Conservation (phyloP, 2,113 vertebrate species). For the Myiozetetes cayanensis region DNA sequence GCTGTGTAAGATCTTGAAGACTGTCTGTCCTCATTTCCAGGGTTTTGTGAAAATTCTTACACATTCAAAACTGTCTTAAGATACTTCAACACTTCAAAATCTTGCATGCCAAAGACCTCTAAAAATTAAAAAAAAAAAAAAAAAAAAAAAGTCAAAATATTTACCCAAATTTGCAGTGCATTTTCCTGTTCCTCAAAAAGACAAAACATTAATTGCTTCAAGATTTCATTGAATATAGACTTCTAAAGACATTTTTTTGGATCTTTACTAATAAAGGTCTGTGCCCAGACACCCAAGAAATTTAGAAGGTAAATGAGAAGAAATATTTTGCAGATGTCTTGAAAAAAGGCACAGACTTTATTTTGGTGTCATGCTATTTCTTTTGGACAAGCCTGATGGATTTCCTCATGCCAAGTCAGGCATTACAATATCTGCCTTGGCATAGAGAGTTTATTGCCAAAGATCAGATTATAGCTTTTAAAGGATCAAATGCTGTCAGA, state of each 20-base stretch:
- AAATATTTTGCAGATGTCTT: background rate
- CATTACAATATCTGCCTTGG: background rate
- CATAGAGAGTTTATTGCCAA: background rate
- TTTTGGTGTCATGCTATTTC: background rate
- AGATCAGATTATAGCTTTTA: background rate
- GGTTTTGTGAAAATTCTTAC: background rate
- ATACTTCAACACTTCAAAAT: background rate
- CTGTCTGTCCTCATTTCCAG: background rate
- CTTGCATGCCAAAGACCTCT: background rate
- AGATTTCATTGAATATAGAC: background rate
- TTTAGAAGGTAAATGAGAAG: background rate
- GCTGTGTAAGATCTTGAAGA: background rate
- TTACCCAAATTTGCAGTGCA: background rate
- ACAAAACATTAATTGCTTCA: background rate
- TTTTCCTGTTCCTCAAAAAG: background rate
- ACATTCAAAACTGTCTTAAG: background rate
- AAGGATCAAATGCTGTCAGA: background rate
- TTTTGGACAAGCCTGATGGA: background rate
- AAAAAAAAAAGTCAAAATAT: background rate
- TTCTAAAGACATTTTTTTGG: background rate
- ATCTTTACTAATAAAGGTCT: background rate
- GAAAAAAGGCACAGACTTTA: background rate
- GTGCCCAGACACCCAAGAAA: background rate
- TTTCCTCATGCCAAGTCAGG: background rate
- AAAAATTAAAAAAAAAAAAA: background rate